phyloP scores from a whole-genome alignment of 2,888 invertebrate genomes.

The Loripinus fragilis region DNA sequence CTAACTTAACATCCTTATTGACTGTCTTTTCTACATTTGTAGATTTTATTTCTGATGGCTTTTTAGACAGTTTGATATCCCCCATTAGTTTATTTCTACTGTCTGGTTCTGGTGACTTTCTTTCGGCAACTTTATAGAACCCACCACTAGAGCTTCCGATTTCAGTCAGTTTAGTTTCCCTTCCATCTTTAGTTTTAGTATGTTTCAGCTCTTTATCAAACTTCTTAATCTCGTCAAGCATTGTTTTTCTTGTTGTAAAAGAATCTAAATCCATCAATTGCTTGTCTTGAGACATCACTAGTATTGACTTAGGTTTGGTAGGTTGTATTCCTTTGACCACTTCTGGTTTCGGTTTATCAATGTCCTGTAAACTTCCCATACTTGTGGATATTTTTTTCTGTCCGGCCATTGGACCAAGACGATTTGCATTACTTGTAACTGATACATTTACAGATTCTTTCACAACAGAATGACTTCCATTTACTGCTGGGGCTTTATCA shows the following conservation, averaged over 20 bases:
- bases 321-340: conserved; percentile 31
- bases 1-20: not conserved
- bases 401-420: conserved; percentile 42
- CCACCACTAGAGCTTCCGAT: conserved; percentile 4
- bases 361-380: conserved; percentile 29
- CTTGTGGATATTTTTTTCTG: conserved; percentile 50
- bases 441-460: not conserved
- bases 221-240: conserved; percentile 59
- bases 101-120: not conserved
- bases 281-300: conserved; percentile 54
- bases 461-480: not conserved
- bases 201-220: conserved; percentile 59
- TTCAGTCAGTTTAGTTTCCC: conserved; percentile 3
- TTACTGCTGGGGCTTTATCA: not conserved
- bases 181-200: conserved; percentile 1
- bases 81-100: conserved; percentile 1
- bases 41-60: conserved; percentile 44
- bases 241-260: conserved; percentile 55
- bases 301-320: conserved; percentile 34
- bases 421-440: not conserved
- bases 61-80: conserved; percentile 50
- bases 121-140: conserved; percentile 3
- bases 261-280: conserved; percentile 57
- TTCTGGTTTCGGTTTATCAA: conserved; percentile 29
- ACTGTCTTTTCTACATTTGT: conserved; percentile 5